Base-by-base conservation (phyloP, 1,140 invertebrate species). In the Gonatopus flavifemur region DNA sequence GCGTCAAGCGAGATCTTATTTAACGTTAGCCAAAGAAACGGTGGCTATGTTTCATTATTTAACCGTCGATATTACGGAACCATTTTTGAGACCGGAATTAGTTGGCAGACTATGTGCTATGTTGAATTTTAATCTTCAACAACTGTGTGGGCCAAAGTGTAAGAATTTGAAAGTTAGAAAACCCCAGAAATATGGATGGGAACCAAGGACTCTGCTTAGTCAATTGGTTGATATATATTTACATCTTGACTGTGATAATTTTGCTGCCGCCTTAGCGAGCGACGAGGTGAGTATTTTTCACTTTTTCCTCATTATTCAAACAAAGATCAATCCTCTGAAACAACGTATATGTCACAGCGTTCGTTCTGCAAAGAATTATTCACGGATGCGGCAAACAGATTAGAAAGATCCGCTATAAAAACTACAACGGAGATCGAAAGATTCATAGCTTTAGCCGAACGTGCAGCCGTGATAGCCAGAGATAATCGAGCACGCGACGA, bases 21-120 rank as follows among this genome's bases (percentile, higher is more conserved):
- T 98, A 38, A 96, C 94, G 7, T 78, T 98, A 20, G 96, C 94
- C 16, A 86, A 88, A 54, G 96, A 98, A 71, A 98, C 96, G 4
- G 94, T 99, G 35, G 93, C 98, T 64, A 96, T 98, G 93, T 93
- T 99, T 74, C 91, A 97, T 69, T 98, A 98, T 76, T 80, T 99
- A 39, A 98, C 96, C 5, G 86, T 90, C 38, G 90, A 96, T 61
- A 97, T 98, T 44, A 90, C 90, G 57, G 89, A 95, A 69, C 95
- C 96, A 15, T 99, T 99, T 72, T 79, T 97, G 49, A 84, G 90
- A 49, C 88, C 91, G 1, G 94, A 97, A 78, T 79, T 99, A 35
- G 93, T 94, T 13, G 91, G 94, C 65, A 82, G 95, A 32, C 83
- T 99, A 12, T 94, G 95, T 45, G 94, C 94, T 36, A 98, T 99